Base-by-base conservation (phyloP, 2,888 invertebrate genomes). In the Pandemis heparana region DNA sequence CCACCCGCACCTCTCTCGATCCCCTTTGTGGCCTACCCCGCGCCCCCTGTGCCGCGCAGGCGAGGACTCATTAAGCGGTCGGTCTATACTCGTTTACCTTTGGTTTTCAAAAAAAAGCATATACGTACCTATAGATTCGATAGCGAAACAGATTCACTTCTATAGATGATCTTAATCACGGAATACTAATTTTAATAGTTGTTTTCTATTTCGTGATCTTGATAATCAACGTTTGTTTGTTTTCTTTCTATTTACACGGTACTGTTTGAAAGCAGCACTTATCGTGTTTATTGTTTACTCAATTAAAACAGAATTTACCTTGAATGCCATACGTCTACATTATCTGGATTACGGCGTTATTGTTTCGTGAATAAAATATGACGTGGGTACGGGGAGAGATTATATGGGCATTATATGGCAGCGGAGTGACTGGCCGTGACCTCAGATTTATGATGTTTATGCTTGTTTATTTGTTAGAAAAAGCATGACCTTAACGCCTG, bases 391-490 rank as follows among this genome's bases (percentile, higher is more conserved):
- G 8, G 18, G 18, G 23, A 63, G 69, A 14, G 16, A 69, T 61
- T 61, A 61, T 61, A 48, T 18, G 51, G 39, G 39, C 51, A 69
- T 69, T 61, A 51, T 16, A 10, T 51, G n/a, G 61, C 16, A 62
- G 39, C 39, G 60, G 18, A 43, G 16, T 56, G 53, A 61, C 56
- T 43, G 72, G 39, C 67, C 72, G 62, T 72, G 72, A 68, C 72
- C 72, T 62, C 67, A 67, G 71, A 68, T 72, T 72, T 72, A 72
- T 53, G 67, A 46, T 18, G 9, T 12, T 71, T 39, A 18, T 32
- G 53, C 53, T 62, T 62, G 61, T 62, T 67, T 61, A 51, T 60
- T 7, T 53, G 56, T 65, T 61, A 61, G 6, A 38, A 67, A 56
- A 53, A 41, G 39, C 14, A 41, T 38, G 23, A 23, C 10, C 16